Conservation (phyloP, 2,797 vertebrate species). For the Glyptemys insculpta region DNA sequence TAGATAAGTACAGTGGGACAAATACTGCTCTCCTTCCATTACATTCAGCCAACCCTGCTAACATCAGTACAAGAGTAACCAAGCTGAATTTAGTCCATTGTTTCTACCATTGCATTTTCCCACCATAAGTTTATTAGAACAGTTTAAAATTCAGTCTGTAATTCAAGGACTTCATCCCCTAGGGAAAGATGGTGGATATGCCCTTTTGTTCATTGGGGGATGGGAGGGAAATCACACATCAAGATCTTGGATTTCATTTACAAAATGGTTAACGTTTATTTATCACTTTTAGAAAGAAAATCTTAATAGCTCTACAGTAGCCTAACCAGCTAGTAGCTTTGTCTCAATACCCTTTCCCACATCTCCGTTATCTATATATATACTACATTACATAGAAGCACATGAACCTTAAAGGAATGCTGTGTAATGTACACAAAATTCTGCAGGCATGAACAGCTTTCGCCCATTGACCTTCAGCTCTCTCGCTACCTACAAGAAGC, state of each 20-base stretch:
- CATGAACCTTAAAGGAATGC: not conserved
- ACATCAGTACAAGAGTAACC: not conserved
- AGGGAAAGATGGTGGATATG: not conserved
- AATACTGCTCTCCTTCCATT: not conserved
- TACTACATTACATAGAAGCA: not conserved
- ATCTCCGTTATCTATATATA: not conserved
- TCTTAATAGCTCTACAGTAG: not conserved
- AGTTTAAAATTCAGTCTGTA: slow-evolving; percentile 4
- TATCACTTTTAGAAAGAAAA: slow-evolving; percentile 14
- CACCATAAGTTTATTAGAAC: not conserved
- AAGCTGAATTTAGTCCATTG: not conserved
- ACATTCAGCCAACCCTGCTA: fast-evolving
- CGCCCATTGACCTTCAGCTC: not conserved
- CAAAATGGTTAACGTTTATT: not conserved
- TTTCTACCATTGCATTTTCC: not conserved
- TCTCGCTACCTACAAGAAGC: not conserved
- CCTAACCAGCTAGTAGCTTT: not conserved
- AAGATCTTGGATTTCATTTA: not conserved
- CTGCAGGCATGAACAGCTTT: not conserved
- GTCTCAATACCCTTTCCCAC: slow-evolving; percentile 8
- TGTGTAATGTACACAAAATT: slow-evolving; percentile 2
- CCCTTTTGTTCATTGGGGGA: not conserved
- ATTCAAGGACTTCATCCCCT: not conserved
- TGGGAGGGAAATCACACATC: not conserved
- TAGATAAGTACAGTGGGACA: not conserved